phyloP scores from a whole-genome alignment of 2,888 invertebrate species.

The Phrixothrix hirtus region DNA sequence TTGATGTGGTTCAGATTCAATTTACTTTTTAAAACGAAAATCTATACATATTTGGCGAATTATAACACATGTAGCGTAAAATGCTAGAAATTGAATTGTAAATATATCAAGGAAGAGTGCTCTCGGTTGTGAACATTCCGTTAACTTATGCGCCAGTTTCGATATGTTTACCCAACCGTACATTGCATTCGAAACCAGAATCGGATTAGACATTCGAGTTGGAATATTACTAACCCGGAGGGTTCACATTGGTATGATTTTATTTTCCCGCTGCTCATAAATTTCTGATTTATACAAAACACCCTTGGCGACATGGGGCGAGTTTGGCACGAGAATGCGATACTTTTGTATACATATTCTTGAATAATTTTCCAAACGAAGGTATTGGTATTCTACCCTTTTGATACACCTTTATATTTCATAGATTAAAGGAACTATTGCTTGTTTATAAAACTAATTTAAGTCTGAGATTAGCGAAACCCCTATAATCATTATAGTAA shows the following conservation, averaged over 20 bases:
- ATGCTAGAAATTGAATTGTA: slow-evolving; percentile 21
- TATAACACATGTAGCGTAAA: slow-evolving; percentile 13
- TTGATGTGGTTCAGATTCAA: too few species aligned
- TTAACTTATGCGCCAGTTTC: slow-evolving; percentile 17
- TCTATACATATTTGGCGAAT: too few species aligned
- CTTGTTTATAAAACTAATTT: too few species aligned
- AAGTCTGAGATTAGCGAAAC: too few species aligned
- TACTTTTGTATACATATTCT: neutral
- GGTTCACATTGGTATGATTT: slow-evolving; percentile 38
- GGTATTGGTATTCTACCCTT: too few species aligned
- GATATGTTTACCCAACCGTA: slow-evolving; percentile 25
- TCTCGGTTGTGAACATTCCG: slow-evolving; percentile 11
- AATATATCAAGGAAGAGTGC: slow-evolving; percentile 16
- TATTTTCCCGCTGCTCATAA: slow-evolving; percentile 39
- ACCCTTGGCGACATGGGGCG: slow-evolving; percentile 8
- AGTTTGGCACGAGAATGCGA: slow-evolving; percentile 2
- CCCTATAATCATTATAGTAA: too few species aligned
- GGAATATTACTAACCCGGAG: slow-evolving; percentile 37
- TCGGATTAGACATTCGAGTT: slow-evolving; percentile 20
- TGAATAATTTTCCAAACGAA: neutral
- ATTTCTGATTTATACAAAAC: slow-evolving; percentile 29
- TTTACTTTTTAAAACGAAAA: too few species aligned
- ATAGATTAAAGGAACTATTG: too few species aligned
- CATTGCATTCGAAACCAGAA: slow-evolving; percentile 15
- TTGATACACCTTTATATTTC: too few species aligned